These are phyloP conservation scores for Cichladusa arquata DNA, from an alignment of 2,113 vertebrate genomes.

Conservation along the genomic window DNA sequence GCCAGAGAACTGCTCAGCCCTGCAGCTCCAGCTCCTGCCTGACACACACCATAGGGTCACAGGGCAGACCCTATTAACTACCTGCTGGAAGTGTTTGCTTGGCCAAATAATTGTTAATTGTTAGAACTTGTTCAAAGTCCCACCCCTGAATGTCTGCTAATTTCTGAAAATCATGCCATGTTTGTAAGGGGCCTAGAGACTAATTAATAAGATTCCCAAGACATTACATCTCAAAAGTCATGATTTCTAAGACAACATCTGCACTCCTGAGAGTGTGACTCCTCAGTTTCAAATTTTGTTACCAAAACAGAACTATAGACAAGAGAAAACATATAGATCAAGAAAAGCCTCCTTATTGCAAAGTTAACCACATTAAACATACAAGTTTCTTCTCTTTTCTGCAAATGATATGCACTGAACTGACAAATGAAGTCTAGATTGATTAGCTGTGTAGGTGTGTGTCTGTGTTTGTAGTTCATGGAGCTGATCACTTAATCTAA, in stretches of 20 bases:
- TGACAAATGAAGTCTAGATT: not conserved
- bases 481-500: not conserved
- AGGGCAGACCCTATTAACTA: not conserved
- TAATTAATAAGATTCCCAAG: not conserved
- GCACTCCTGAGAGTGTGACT: not conserved
- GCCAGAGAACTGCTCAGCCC: accelerated
- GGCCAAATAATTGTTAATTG: conserved; percentile 31
- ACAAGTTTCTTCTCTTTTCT: not conserved
- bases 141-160: not conserved
- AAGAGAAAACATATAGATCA: not conserved
- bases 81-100: not conserved
- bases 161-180: not conserved
- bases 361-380: not conserved
- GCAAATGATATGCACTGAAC: not conserved
- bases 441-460: not conserved
- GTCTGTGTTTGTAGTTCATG: not conserved
- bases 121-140: not conserved
- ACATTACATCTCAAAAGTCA: not conserved
- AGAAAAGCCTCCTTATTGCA: not conserved
- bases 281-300: not conserved
- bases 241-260: not conserved
- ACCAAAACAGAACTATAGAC: not conserved
- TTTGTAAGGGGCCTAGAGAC: not conserved
- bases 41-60: accelerated
- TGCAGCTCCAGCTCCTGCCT: accelerated